A percentile compares a stretch with the other conserved stretches of the same genome.
Conservation (phyloP, 2,797 vertebrate genomes). For the Coilia nasus region DNA sequence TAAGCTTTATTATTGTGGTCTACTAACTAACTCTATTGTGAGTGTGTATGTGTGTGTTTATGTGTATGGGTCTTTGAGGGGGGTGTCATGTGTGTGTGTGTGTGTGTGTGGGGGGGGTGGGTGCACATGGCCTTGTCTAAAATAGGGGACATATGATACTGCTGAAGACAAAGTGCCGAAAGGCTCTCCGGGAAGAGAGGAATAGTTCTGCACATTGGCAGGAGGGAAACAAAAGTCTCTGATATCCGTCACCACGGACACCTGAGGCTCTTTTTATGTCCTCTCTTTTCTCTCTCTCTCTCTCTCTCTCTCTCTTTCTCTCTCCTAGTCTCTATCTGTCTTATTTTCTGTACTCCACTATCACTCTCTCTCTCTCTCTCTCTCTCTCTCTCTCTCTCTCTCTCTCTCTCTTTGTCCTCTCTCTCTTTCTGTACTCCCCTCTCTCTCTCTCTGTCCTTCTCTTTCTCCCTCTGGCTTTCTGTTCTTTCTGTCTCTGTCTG, state of each 20-base stretch:
- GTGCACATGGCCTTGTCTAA: not conserved
- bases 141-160: not conserved
- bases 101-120: not conserved
- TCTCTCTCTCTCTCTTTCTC: not conserved
- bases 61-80: not conserved
- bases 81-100: not conserved
- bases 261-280: not conserved
- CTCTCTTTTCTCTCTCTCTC: not conserved
- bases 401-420: not conserved
- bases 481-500: too few relatives aligned
- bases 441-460: not conserved
- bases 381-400: not conserved
- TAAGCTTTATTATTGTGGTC: not conserved
- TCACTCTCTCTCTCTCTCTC: too few relatives aligned
- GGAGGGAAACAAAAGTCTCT: not conserved
- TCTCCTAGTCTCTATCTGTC: too few relatives aligned
- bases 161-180: not conserved
- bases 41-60: not conserved
- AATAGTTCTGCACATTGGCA: not conserved
- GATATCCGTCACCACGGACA: not conserved
- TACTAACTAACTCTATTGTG: not conserved
- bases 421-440: not conserved
- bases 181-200: not conserved
- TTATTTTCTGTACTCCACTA: too few relatives aligned
- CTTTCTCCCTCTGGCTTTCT: too few relatives aligned